phyloP scores from a whole-genome alignment of 2,888 invertebrate genomes.

The Lomographa bimaculata region DNA sequence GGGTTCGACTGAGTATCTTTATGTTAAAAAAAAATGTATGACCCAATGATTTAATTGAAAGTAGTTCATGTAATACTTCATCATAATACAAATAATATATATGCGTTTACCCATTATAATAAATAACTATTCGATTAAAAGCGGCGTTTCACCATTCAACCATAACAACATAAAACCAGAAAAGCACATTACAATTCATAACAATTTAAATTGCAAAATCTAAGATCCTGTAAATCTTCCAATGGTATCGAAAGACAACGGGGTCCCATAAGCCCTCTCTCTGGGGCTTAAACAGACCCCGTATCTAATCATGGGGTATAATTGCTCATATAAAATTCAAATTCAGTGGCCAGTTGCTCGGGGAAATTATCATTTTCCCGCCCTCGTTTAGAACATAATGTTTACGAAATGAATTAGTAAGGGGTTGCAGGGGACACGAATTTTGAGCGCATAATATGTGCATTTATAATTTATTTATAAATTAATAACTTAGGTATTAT shows the following conservation, averaged over 20 bases:
- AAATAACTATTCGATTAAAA: too few relatives aligned
- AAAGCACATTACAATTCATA: constrained; percentile 12
- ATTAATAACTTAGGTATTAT: too few relatives aligned
- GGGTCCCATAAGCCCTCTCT: constrained; percentile 33
- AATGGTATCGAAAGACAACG: constrained; percentile 31
- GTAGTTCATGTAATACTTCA: too few relatives aligned
- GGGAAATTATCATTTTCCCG: constrained; percentile 39
- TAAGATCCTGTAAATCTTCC: constrained; percentile 28
- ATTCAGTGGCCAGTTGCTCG: constrained; percentile 36
- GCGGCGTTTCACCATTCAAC: too few relatives aligned
- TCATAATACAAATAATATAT: too few relatives aligned
- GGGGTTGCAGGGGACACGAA: constrained; percentile 25
- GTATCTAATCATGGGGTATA: constrained; percentile 41
- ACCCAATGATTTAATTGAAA: too few relatives aligned
- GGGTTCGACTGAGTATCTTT: too few relatives aligned
- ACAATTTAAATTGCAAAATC: constrained; percentile 33
- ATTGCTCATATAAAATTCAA: constrained; percentile 52
- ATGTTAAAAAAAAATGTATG: too few relatives aligned
- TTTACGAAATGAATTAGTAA: constrained; percentile 16
- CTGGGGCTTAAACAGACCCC: constrained; percentile 27
- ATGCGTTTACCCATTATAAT: too few relatives aligned
- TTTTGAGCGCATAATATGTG: too few relatives aligned
- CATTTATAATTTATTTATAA: too few relatives aligned
- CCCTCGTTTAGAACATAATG: constrained; percentile 26
- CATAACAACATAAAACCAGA: constrained; percentile 1